phyloP scores from a whole-genome alignment of 1,140 invertebrate genomes.

The Lepidurus apus region DNA sequence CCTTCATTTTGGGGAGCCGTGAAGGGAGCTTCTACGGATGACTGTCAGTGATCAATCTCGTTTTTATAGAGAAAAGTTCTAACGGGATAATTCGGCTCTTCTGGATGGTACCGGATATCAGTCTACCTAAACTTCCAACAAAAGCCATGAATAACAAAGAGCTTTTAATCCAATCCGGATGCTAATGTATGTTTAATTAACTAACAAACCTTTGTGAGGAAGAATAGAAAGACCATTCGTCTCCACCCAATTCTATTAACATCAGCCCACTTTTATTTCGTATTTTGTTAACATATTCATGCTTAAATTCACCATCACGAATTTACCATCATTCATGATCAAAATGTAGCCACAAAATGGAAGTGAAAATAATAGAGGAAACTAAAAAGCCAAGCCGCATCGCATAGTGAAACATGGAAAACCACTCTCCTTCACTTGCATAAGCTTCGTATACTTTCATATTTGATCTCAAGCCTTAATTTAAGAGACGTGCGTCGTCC shows the following conservation, averaged over 20 bases:
- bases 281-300: background rate
- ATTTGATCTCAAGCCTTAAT: no score
- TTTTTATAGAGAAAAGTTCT: background rate
- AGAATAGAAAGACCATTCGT: background rate
- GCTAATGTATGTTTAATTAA: background rate
- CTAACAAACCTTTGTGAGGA: background rate
- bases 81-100: background rate
- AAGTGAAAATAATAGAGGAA: no score
- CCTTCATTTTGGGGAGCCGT: background rate
- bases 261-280: background rate
- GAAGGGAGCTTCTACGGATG: background rate
- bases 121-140: background rate
- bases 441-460: no score
- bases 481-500: no score
- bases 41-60: background rate
- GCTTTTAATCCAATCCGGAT: background rate
- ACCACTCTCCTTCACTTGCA: no score
- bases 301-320: no score
- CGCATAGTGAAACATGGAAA: no score
- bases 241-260: background rate
- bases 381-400: no score
- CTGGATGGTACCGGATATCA: background rate
- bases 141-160: background rate
- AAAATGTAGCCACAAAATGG: no score
- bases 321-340: no score